phyloP scores from a whole-genome alignment of 2,113 vertebrate genomes.

The Chlorodrepanis virens region DNA sequence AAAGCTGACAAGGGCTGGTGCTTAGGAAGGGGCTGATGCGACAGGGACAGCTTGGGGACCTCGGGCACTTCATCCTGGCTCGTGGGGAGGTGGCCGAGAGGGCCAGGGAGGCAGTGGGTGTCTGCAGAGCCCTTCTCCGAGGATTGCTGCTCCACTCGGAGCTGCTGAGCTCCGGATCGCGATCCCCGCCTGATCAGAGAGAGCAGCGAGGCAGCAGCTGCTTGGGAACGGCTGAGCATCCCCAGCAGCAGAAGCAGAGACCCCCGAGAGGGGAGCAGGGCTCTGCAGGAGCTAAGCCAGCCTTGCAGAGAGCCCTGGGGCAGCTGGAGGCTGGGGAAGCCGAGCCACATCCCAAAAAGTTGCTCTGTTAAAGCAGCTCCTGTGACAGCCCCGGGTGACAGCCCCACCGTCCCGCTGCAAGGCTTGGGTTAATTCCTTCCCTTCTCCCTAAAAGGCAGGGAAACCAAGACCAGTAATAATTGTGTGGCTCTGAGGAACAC shows the following conservation, averaged over 20 bases:
- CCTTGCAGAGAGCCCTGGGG: background rate
- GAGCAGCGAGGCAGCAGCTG: background rate
- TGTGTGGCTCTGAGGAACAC: slow-evolving; percentile 27
- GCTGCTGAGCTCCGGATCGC: background rate
- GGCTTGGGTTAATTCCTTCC: background rate
- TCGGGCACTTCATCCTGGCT: background rate
- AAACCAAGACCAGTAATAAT: background rate
- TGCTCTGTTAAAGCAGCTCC: background rate
- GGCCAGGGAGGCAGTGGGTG: background rate
- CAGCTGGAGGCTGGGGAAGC: background rate
- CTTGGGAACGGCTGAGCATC: background rate
- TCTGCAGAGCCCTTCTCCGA: background rate
- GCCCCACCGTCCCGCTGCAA: background rate
- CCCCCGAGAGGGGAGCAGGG: background rate
- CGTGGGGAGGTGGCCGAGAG: rapidly evolving
- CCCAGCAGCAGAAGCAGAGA: background rate
- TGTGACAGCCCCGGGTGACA: background rate
- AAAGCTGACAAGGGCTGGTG: background rate
- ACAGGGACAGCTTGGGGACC: background rate
- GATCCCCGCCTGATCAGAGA: background rate
- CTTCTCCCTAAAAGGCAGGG: background rate
- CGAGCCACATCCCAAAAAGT: background rate
- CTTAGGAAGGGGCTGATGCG: background rate
- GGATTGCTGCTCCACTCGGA: rapidly evolving
- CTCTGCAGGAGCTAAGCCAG: background rate